Evolutionary conservation across 2,113 vertebrate genomes (phyloP).

Genomic region (Hyperopisus bebe): DNA sequence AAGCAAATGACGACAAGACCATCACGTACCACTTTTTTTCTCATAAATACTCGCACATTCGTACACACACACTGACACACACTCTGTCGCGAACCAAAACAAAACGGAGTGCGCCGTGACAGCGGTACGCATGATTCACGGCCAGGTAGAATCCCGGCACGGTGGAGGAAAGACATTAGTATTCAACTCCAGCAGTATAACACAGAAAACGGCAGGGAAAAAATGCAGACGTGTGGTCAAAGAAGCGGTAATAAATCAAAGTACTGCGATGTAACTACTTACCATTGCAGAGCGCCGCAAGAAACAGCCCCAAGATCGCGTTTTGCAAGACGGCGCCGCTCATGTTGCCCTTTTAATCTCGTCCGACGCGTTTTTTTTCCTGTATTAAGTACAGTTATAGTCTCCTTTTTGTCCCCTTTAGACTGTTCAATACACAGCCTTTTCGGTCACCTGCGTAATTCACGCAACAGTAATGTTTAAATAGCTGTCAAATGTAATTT

Average conservation of each 20-base stretch:
- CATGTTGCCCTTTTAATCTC: conserved; percentile 57
- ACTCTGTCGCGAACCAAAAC: conserved; percentile 29
- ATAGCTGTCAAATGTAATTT: conserved; percentile 17
- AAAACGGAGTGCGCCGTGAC: conserved; percentile 35
- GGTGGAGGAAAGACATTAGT: conserved; percentile 49
- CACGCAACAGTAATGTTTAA: conserved; percentile 35
- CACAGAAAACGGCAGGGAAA: conserved; percentile 36
- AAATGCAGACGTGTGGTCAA: conserved; percentile 28
- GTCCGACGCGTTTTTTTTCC: conserved; percentile 36
- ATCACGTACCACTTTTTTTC: neutral
- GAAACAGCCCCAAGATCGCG: conserved; percentile 52
- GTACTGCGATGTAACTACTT: conserved; percentile 49
- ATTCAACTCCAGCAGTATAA: conserved; percentile 54
- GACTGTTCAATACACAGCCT: conserved; percentile 22
- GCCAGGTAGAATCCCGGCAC: conserved; percentile 45
- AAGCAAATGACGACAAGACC: neutral
- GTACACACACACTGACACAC: conserved; percentile 9
- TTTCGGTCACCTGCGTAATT: conserved; percentile 12
- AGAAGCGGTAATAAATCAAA: conserved; percentile 29
- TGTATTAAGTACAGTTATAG: conserved; percentile 40
- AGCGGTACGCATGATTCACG: conserved; percentile 48
- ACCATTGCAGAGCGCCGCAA: conserved; percentile 60
- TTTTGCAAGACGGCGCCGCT: conserved; percentile 55
- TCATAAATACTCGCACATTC: neutral
- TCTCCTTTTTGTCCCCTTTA: conserved; percentile 35